Evolutionary conservation across 2,113 vertebrate species (phyloP), one percentile per base, ranked within the genome.

Genomic region (Prunella fulvescens): DNA sequence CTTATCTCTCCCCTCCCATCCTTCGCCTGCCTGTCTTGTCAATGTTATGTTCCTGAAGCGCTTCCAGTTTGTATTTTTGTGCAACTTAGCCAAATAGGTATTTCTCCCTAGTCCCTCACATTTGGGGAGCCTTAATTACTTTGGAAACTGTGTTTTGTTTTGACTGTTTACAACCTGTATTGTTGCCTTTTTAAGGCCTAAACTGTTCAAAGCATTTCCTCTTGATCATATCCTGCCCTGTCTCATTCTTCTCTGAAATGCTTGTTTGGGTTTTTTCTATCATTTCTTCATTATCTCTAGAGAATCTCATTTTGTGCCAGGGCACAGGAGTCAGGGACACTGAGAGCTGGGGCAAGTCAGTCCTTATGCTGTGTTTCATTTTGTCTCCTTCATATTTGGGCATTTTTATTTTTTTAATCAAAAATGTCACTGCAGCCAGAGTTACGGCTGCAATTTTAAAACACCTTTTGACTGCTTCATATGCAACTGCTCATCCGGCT

Each of bases 1-100:
- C 92, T 96, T 94, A 92, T 97, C 96, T 98, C 96, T 96, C 93
- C 61, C 90, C 89, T 97, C 95, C 92, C 91, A 86, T 87, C 80
- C 79, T 89, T 95, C 0, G 47, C 72, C 89, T 53, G 80, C 83
- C 88, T 91, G 14, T 94, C 96, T 95, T 95, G 48, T 96, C 93
- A 29, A 15, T 72, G 92, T 94, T 92, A 42, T 28, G 44, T 73
- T 92, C 45, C 90, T 83, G 91, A 92, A 90, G 93, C 42, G n/a
- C 77, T 96, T 91, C 91, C 58, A 69, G 94, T 95, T 85, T 37
- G 67, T 71, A 42, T 86, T 94, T 94, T 97, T 96, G 94, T 91
- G 47, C 91, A 50, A 71, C 90, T 96, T 81, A 92, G 76, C 93
- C 64, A 45, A 96, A 95, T 91, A 96, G 91, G 89, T 95, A 86